phyloP scores from a whole-genome alignment of 2,113 vertebrate genomes.

The Nipponia nippon region DNA sequence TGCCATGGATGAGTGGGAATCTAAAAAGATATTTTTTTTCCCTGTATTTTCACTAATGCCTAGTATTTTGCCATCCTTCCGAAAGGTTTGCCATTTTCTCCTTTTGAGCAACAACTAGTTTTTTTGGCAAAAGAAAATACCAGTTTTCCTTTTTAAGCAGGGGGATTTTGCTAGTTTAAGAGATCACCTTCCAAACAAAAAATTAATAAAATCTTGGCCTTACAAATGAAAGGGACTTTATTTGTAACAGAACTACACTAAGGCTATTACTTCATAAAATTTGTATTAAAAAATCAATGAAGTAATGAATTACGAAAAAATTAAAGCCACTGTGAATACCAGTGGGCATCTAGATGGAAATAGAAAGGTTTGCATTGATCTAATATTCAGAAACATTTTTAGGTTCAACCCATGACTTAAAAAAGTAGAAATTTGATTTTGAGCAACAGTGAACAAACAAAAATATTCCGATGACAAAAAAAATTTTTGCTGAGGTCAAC shows the following conservation, averaged over 20 bases:
- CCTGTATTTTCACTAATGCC: rapidly evolving
- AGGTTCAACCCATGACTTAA: neutral
- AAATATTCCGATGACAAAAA: neutral
- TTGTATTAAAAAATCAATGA: neutral
- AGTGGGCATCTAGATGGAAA: neutral
- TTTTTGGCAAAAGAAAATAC: neutral
- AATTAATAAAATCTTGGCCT: neutral
- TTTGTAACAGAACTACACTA: neutral
- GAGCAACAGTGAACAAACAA: neutral
- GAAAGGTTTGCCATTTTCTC: neutral
- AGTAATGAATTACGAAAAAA: neutral
- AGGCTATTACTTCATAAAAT: neutral
- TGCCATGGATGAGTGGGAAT: neutral
- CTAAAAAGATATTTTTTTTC: neutral
- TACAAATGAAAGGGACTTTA: neutral
- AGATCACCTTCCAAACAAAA: neutral
- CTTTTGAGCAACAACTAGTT: neutral
- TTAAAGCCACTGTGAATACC: neutral
- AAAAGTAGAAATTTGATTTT: neutral
- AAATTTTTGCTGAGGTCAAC: neutral
- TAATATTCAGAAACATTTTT: neutral
- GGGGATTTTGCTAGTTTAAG: neutral
- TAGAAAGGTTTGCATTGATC: neutral
- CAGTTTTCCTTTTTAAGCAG: neutral
- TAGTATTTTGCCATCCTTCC: neutral